phyloP scores from a whole-genome alignment of 2,888 invertebrate species.

The Thecocarcelia acutangulata region DNA sequence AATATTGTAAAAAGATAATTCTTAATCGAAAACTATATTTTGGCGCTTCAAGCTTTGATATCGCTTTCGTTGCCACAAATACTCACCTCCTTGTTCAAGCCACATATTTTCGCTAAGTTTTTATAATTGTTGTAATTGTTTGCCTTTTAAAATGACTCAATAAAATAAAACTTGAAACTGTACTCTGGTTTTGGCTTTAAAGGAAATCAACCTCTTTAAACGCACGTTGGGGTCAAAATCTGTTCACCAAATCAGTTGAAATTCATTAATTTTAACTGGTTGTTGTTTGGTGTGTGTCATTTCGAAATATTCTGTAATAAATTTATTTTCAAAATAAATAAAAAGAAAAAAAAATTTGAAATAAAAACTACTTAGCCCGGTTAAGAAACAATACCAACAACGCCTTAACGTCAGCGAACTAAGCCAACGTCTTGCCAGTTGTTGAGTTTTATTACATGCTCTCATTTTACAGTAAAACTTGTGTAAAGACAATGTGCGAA shows the following conservation, averaged over 20 bases:
- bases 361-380: constrained; percentile 12
- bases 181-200: constrained; percentile 7
- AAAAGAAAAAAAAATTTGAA: background rate
- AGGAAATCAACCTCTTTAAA: constrained; percentile 30
- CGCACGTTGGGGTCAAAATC: constrained; percentile 33
- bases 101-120: too few relatives aligned
- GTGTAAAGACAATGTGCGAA: background rate
- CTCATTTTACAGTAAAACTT: constrained; percentile 36
- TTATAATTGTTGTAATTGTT: too few relatives aligned
- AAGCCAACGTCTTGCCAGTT: constrained; percentile 14
- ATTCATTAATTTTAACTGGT: constrained; percentile 32
- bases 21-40: too few relatives aligned
- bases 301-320: constrained; percentile 28
- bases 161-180: background rate
- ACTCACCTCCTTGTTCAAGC: too few relatives aligned
- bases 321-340: constrained; percentile 2
- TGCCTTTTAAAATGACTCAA: background rate
- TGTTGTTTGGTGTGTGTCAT: constrained; percentile 24
- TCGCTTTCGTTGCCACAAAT: too few relatives aligned
- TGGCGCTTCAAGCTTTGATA: too few relatives aligned
- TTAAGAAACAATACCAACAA: constrained; percentile 45
- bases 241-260: constrained; percentile 1
- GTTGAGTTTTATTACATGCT: constrained; percentile 41
- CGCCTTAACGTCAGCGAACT: constrained; percentile 42
- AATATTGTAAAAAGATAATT: too few relatives aligned